These are phyloP conservation scores for Tinea semifulvella DNA, from an alignment of 2,888 invertebrate species.

Conservation along the genomic window DNA sequence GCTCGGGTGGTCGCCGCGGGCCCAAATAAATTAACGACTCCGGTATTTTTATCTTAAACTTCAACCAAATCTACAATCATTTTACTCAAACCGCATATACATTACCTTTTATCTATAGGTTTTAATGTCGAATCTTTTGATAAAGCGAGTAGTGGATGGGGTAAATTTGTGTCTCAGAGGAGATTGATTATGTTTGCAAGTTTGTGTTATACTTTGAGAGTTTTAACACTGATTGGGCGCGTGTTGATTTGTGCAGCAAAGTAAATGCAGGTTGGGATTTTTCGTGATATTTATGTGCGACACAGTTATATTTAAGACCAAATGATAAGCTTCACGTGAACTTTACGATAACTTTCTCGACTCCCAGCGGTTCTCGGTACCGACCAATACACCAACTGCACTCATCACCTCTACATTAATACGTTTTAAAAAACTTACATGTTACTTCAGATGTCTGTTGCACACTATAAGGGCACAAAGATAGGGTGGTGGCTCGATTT, in stretches of 20 bases:
- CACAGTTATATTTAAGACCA: no score
- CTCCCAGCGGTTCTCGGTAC: no score
- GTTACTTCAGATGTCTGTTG: no score
- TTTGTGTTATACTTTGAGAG: conserved; percentile 2
- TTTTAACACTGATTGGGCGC: background rate
- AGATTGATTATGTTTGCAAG: background rate
- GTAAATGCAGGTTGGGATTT: no score
- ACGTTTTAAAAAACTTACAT: no score
- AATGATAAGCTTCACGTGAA: no score
- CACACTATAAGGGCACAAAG: no score
- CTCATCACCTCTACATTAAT: no score
- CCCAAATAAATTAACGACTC: conserved; percentile 3
- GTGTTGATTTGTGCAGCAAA: background rate
- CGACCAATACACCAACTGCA: no score
- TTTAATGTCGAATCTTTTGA: background rate
- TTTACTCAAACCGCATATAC: background rate
- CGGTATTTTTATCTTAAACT: conserved; percentile 3
- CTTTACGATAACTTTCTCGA: no score
- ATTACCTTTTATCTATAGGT: background rate
- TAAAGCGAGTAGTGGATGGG: background rate
- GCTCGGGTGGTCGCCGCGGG: conserved; percentile 9
- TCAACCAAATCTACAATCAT: conserved; percentile 4
- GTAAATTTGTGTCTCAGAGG: background rate
- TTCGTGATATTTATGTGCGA: no score
- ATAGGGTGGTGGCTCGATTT: no score